Percentiles rank a stretch among this genome's conserved stretches.
Conservation (phyloP, 1,140 invertebrate genomes). For the Bombus sylvicola region DNA sequence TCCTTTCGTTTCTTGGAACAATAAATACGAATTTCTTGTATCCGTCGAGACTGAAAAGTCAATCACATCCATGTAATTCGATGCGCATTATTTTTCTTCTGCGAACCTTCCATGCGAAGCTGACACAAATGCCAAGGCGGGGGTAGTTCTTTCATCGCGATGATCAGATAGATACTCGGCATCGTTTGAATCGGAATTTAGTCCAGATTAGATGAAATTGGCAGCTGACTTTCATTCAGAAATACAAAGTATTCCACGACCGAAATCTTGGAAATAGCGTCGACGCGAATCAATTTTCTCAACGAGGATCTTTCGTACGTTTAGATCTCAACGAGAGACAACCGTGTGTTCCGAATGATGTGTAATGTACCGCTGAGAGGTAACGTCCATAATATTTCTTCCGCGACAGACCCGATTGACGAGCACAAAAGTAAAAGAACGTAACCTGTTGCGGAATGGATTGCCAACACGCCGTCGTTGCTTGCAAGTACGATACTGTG, state of each 20-base stretch:
- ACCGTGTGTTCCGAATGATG: not conserved
- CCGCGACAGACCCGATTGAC: not conserved
- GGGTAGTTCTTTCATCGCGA: too few species aligned
- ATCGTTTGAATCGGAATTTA: too few species aligned
- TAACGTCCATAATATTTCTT: not conserved
- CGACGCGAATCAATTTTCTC: not conserved
- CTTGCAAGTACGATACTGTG: not conserved
- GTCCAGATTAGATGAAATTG: too few species aligned
- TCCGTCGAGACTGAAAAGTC: not conserved
- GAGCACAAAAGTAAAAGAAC: not conserved
- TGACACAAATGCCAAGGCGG: not conserved
- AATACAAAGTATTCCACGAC: not conserved
- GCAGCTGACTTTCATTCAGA: not conserved
- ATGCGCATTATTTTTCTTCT: not conserved
- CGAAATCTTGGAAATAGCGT: not conserved
- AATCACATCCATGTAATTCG: not conserved
- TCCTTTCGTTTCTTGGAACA: not conserved
- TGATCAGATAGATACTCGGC: too few species aligned
- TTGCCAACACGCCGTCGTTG: conserved; percentile 13
- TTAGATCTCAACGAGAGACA: not conserved
- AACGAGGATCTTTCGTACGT: not conserved
- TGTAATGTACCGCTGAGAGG: too few species aligned
- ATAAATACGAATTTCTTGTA: not conserved
- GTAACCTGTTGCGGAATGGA: conserved; percentile 54
- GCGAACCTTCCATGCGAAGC: rapidly evolving